Conservation (phyloP, 1,140 invertebrate genomes). For the Patella vulgata region DNA sequence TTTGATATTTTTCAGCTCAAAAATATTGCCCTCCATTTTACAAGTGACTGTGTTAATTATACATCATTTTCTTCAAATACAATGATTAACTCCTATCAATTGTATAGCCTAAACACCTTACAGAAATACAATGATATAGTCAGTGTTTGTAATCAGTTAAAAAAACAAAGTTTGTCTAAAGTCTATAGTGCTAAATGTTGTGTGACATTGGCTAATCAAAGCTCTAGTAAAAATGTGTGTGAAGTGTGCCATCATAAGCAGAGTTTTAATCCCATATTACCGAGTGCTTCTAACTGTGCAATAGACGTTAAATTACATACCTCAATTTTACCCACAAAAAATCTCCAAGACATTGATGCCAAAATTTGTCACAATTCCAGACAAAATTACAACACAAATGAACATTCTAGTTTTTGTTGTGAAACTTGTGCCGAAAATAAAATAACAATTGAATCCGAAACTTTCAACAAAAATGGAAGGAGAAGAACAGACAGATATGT, state of each 20-base stretch:
- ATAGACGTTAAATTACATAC: conserved; percentile 2
- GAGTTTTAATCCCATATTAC: not conserved
- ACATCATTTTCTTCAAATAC: too few relatives aligned
- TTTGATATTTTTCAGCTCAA: conserved; percentile 51
- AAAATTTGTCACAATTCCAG: conserved; percentile 37
- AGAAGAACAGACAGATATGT: conserved; percentile 26
- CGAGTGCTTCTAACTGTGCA: conserved; percentile 3
- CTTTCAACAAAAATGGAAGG: conserved; percentile 6
- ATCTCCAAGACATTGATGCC: conserved; percentile 13
- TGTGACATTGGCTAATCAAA: conserved; percentile 19
- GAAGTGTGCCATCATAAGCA: conserved; percentile 30
- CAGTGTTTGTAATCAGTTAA: conserved; percentile 4
- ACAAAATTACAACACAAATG: conserved; percentile 38
- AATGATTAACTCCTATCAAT: not conserved
- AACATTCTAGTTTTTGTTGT: conserved; percentile 42
- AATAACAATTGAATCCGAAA: conserved; percentile 15
- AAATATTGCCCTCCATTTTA: conserved; percentile 62
- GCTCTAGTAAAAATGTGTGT: conserved; percentile 25
- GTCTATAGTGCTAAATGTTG: conserved; percentile 32
- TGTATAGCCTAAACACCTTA: conserved; percentile 4
- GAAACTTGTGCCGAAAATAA: conserved; percentile 27
- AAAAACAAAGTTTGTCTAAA: not conserved
- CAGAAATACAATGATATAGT: conserved; percentile 8
- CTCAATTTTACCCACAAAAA: conserved; percentile 10
- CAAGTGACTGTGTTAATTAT: conserved; percentile 41